These are phyloP conservation scores for Galbula dea DNA, from an alignment of 2,113 vertebrate species.

Conservation along the genomic window DNA sequence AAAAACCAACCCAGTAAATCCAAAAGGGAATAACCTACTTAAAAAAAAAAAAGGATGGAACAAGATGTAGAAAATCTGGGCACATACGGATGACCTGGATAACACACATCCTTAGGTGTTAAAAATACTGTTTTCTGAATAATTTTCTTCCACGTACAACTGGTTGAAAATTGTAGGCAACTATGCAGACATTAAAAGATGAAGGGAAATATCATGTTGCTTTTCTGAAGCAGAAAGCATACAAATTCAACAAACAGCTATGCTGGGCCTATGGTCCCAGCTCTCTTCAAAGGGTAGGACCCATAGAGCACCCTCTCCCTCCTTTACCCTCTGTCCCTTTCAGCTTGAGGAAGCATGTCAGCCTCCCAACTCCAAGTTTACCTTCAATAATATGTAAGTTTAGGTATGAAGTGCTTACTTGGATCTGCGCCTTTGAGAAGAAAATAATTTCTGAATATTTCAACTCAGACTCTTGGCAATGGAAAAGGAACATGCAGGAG, in stretches of 20 bases:
- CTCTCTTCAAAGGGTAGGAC: neutral
- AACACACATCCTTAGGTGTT: neutral
- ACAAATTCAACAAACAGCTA: neutral
- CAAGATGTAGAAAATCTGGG: neutral
- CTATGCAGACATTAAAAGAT: neutral
- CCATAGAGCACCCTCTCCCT: rapidly evolving
- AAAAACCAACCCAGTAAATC: neutral
- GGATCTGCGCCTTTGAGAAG: neutral
- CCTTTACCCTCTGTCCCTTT: neutral
- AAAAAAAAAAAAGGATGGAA: neutral
- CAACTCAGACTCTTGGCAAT: neutral
- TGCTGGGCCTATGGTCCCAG: rapidly evolving
- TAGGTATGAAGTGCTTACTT: neutral
- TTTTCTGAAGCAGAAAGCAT: neutral
- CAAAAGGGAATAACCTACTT: neutral
- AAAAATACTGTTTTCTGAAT: neutral
- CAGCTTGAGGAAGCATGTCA: neutral
- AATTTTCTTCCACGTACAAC: neutral
- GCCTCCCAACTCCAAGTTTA: neutral
- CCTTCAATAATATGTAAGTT: neutral
- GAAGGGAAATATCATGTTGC: neutral
- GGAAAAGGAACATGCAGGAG: neutral
- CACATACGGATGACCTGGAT: neutral
- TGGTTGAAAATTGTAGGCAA: neutral
- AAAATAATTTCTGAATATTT: constrained; percentile 3